These are phyloP conservation scores for Temnothorax longispinosus DNA, from an alignment of 1,140 invertebrate species.

Conservation along the genomic window DNA sequence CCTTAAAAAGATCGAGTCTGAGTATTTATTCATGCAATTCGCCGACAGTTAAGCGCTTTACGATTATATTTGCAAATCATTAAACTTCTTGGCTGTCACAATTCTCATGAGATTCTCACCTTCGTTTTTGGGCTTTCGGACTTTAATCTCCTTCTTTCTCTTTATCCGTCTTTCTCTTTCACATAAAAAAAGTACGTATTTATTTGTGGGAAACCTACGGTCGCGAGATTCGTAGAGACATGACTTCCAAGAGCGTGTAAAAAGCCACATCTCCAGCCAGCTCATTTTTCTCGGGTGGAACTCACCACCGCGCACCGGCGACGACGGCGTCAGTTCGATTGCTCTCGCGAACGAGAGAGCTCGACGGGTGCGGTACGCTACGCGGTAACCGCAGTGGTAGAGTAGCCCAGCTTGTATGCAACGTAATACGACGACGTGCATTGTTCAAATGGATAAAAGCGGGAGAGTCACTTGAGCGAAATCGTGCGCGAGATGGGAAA, in stretches of 20 bases:
- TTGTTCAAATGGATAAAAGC: slow-evolving; percentile 41
- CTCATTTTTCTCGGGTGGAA: slow-evolving; percentile 17
- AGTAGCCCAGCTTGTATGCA: background rate
- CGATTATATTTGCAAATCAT: slow-evolving; percentile 19
- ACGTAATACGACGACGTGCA: background rate
- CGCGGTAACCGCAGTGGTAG: background rate
- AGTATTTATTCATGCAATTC: background rate
- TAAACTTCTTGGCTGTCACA: background rate
- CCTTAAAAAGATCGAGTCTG: background rate
- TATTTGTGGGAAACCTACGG: background rate
- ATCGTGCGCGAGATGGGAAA: slow-evolving; percentile 15
- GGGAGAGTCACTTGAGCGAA: slow-evolving; percentile 16
- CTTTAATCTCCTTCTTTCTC: background rate
- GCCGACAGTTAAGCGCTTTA: background rate
- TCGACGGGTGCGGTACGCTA: background rate
- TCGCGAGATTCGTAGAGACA: background rate
- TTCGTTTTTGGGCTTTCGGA: background rate
- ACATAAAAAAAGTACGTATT: background rate
- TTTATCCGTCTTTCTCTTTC: background rate
- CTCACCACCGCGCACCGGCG: background rate
- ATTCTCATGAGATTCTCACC: background rate
- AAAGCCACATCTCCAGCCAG: slow-evolving; percentile 2
- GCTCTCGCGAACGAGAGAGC: background rate
- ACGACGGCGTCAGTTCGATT: background rate
- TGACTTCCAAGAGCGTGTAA: background rate